Base-by-base conservation (phyloP, 92 coral and sea anemone species). In the Anthopleura xanthogrammica region DNA sequence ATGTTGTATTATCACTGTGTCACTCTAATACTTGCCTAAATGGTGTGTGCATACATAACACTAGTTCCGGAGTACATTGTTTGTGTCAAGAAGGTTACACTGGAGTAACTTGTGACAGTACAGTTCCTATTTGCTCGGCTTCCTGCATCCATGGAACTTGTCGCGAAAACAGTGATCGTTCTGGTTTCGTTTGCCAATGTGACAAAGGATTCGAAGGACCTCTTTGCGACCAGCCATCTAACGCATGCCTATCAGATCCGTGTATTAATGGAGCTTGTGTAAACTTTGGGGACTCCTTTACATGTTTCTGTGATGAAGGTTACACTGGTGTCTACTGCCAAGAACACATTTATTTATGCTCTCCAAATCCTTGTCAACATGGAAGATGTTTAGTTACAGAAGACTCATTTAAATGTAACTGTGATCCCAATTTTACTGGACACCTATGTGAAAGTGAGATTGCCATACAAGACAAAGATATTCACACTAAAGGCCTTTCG, bases 301-400 rank as follows among this genome's bases (percentile, higher is more conserved):
- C 41, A 9, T 95, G 98, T 75, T 39, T 82, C 13, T 95, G 98
- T 68, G 78, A 87, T 20, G 48, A 79, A 14, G 93, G 89, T 43
- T 95, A 84, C 78, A 76, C 39, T 16, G 98, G 98, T 19, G 73
- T 42, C 24, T 83, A 62, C 20, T 95, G 98, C 74, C 82, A 91
- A 0, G 77, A 68, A 50, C 75, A 68, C 23, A 85, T 76, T 72
- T 70, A 86, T 42, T 66, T 80, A 16, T 95, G 98, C 57, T 29
- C 68, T 24, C 77, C 83, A 20, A 82, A 46, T 50, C 88, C 88
- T 5, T 92, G 90, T 82, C 78, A 19, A 48, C 86, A 87, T 62
- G 83, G 89, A 17, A 76, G 58, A 16, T 85, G 92, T 70, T 54
- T 60, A 20, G 72, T 62, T 7, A 68, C 19, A 22, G 60, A 74